A percentile compares a stretch with the other conserved stretches of the same genome.
Evolutionary conservation across 2,888 invertebrate species (phyloP).

Genomic region (Melanostoma scalare): DNA sequence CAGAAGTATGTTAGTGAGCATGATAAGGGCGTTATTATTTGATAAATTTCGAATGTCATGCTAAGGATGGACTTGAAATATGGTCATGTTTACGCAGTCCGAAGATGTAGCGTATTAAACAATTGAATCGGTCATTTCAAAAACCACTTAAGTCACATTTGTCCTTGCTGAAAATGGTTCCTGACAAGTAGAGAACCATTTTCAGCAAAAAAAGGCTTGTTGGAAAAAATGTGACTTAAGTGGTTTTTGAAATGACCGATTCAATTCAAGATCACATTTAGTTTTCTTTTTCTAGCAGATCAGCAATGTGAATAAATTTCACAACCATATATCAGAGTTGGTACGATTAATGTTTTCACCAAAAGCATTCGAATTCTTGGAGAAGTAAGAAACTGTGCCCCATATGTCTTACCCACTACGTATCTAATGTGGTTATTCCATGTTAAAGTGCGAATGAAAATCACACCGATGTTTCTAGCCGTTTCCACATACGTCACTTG

Average conservation of each 20-base stretch:
- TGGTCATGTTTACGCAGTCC: background rate
- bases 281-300: background rate
- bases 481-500: constrained; percentile 6
- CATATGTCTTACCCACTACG: background rate
- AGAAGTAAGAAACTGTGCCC: background rate
- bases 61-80: background rate
- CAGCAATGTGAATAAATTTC: constrained; percentile 1
- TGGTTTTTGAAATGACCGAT: no score
- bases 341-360: background rate
- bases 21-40: background rate
- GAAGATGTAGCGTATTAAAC: background rate
- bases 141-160: no score
- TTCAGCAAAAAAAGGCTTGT: no score
- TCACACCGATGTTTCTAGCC: constrained; percentile 8
- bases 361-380: background rate
- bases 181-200: no score
- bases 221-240: no score
- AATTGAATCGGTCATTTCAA: no score
- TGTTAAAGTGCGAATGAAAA: background rate
- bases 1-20: background rate
- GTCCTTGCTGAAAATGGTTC: no score
- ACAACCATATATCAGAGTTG: background rate
- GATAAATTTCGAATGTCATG: background rate
- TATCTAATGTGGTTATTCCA: background rate
- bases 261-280: no score